These are phyloP conservation scores for Circaetus cinerascens DNA, from an alignment of 2,113 vertebrate species.

Conservation along the genomic window DNA sequence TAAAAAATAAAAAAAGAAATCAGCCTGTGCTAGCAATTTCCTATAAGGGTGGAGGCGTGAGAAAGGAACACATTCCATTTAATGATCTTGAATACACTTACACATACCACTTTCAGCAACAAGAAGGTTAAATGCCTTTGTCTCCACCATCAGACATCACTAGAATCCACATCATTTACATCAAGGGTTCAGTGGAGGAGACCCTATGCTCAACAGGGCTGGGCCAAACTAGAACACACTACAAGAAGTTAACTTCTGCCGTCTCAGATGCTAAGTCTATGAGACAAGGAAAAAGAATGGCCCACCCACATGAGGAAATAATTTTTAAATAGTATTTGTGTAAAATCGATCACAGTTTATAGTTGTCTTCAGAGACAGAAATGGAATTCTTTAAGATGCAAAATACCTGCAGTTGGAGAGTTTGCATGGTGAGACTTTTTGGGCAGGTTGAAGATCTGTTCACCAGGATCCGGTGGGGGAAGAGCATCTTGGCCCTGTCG, in stretches of 20 bases:
- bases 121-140: background rate
- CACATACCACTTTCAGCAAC: background rate
- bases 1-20: background rate
- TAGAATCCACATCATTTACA: background rate
- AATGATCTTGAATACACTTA: background rate
- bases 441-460: constrained; percentile 98
- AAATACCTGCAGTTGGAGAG: constrained; percentile 93
- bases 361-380: background rate
- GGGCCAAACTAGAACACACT: background rate
- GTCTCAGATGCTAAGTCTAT: background rate
- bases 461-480: constrained; percentile 94
- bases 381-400: background rate
- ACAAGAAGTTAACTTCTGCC: background rate
- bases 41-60: background rate
- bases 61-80: background rate
- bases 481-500: constrained; percentile 97
- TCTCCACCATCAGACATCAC: background rate
- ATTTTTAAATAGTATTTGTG: background rate
- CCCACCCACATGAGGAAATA: rapidly evolving
- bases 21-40: background rate
- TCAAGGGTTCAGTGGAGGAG: background rate
- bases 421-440: constrained; percentile 97
- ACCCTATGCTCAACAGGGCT: background rate
- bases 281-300: background rate
- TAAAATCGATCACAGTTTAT: background rate